A percentile compares a stretch with the other conserved stretches of the same genome.
Evolutionary conservation across 1,140 invertebrate genomes (phyloP).

Genomic region (Drosophila navojoa): DNA sequence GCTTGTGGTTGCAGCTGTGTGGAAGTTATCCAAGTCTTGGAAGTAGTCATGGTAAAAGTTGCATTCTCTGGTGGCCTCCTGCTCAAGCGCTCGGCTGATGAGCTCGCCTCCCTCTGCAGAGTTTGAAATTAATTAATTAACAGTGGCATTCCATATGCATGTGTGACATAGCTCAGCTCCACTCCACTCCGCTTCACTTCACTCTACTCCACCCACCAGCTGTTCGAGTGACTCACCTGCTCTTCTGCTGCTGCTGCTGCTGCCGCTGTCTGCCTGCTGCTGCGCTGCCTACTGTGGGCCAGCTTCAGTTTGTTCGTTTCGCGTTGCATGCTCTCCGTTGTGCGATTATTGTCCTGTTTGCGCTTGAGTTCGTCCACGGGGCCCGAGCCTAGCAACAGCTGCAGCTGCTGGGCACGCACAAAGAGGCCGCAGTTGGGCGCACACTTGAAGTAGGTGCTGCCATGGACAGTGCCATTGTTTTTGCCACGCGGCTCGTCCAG

Average conservation of each 20-base stretch:
- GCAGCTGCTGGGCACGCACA: constrained; percentile 90
- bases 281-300: constrained; percentile 24
- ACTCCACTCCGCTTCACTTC: background rate
- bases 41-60: constrained; percentile 21
- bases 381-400: constrained; percentile 86
- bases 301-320: constrained; percentile 38
- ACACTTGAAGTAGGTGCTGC: constrained; percentile 93
- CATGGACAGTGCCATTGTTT: constrained; percentile 95
- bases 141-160: background rate
- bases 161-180: too few species aligned
- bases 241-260: constrained; percentile 32
- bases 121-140: too few species aligned
- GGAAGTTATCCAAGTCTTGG: constrained; percentile 31
- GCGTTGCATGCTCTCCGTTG: constrained; percentile 53
- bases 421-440: constrained; percentile 93
- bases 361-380: constrained; percentile 9
- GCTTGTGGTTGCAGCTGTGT: constrained; percentile 1
- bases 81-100: constrained; percentile 6
- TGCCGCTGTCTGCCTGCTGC: constrained; percentile 14
- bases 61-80: constrained; percentile 23
- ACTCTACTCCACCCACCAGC: too few species aligned
- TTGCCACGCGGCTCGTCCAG: constrained; percentile 95
- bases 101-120: constrained; percentile 14
- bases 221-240: constrained; percentile 42
- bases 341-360: constrained; percentile 25